Evolutionary conservation across 2,888 invertebrate species (phyloP), one percentile per base, ranked within the genome.

Genomic region (Ethmia dodecea): DNA sequence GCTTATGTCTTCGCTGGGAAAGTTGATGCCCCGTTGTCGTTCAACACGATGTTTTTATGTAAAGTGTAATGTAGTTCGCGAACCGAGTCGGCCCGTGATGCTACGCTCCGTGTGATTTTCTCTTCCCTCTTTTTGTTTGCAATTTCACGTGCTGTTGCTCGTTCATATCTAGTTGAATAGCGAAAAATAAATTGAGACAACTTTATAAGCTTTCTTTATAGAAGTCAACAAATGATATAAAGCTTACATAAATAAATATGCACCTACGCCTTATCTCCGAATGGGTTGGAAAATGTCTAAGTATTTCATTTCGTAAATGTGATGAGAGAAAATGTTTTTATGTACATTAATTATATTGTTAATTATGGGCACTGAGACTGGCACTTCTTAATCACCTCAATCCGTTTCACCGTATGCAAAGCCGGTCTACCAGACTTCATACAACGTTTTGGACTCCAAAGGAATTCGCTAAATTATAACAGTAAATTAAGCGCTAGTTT

Each of bases 1-100:
- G 83, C 83, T 84, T 86, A 84, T 84, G 86, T 84, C 86, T 86
- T 86, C 80, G 84, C 84, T 80, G 81, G 83, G 81, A 80, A 84
- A 86, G 80, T 84, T 84, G 84, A 84, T 83, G 83, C 80, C 76
- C 78, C 77, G 83, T 81, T 86, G 86, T 83, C 84, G 81, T 84
- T 83, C 73, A 81, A 79, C 83, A 78, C 79, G 83, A 81, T 84
- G 84, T 86, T 86, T 84, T 86, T 86, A 83, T 86, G 86, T 86
- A 81, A 84, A 84, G 81, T 84, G 81, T 81, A 83, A 83, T 81
- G 83, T 86, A 83, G 81, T 79, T 79, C 79, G 74, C 60, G 78
- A 77, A 79, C 77, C 74, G 74, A 75, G 77, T 68, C 72, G 77
- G 71, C 70, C 71, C 68, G 71, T 65, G 73, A 67, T 68, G 66